Percentiles rank a stretch among this genome's conserved stretches.
Evolutionary conservation across 2,113 vertebrate genomes (phyloP).

Genomic region (Planiliza haematocheilus): DNA sequence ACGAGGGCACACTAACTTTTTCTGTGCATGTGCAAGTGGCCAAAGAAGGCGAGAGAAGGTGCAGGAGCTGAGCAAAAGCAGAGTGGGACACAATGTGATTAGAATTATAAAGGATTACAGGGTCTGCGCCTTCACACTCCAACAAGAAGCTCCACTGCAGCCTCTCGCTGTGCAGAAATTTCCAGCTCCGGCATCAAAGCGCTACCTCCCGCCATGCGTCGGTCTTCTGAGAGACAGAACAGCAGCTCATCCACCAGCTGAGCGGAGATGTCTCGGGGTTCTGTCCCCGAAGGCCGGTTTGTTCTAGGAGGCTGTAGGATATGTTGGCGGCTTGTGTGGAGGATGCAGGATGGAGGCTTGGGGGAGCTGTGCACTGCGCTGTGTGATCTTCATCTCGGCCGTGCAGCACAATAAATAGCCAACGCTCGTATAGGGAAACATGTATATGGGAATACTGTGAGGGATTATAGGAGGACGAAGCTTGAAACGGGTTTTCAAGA

Average conservation of each 20-base stretch:
- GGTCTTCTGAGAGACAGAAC: constrained; percentile 6
- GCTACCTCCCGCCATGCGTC: constrained; percentile 2
- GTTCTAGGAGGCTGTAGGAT: background rate
- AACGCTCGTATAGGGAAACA: too few species aligned
- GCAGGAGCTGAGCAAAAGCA: background rate
- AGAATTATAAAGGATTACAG: constrained; percentile 47
- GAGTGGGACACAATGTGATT: constrained; percentile 25
- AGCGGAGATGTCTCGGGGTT: too few species aligned
- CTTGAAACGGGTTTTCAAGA: too few species aligned
- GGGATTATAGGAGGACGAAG: too few species aligned
- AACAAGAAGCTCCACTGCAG: constrained; percentile 34
- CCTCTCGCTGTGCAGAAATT: constrained; percentile 13
- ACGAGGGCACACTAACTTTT: constrained; percentile 6
- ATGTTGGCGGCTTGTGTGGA: too few species aligned
- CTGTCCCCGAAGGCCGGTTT: background rate
- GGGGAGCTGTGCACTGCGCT: too few species aligned
- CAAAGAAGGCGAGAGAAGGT: background rate
- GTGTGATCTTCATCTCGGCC: too few species aligned
- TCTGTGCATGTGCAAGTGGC: background rate
- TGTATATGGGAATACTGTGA: too few species aligned
- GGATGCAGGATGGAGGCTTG: too few species aligned
- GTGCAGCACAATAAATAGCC: background rate
- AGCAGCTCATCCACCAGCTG: background rate
- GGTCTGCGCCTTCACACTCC: background rate
- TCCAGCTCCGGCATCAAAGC: constrained; percentile 20